Evolutionary conservation across 2,797 vertebrate genomes (phyloP).

Genomic region (Manis crassicaudata): DNA sequence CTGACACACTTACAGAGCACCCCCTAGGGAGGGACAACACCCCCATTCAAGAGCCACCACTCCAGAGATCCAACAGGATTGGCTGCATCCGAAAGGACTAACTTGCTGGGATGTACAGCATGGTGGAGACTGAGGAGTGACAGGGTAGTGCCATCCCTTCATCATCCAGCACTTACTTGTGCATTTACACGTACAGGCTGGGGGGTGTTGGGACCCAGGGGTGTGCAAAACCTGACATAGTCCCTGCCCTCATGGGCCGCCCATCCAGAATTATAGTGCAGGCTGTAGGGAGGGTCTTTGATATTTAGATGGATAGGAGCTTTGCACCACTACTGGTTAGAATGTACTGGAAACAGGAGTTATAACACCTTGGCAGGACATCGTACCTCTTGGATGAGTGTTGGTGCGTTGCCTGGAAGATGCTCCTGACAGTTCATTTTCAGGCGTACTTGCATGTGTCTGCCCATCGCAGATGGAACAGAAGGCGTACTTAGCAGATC

Average conservation of each 20-base stretch:
- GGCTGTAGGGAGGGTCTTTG: background rate
- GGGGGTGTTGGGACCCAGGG: background rate
- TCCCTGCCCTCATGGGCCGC: background rate
- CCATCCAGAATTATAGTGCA: background rate
- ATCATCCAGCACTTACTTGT: no score
- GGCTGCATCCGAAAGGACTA: no score
- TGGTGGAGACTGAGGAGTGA: accelerated
- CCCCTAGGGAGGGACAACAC: background rate
- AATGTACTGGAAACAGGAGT: background rate
- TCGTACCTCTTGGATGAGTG: background rate
- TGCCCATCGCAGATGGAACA: background rate
- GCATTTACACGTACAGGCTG: background rate
- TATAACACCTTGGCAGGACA: background rate
- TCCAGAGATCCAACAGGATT: background rate
- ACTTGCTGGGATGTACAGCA: background rate
- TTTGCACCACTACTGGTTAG: background rate
- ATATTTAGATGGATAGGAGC: background rate
- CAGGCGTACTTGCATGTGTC: background rate
- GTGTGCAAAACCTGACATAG: background rate
- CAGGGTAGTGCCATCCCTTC: accelerated
- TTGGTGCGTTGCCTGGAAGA: no score
- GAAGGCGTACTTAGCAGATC: background rate
- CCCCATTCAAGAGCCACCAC: background rate
- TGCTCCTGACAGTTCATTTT: background rate
- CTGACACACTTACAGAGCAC: background rate